A percentile compares a stretch with the other conserved stretches of the same genome.
Conservation (phyloP, 2,888 invertebrate species). For the Cataglyphis altisquamis region DNA sequence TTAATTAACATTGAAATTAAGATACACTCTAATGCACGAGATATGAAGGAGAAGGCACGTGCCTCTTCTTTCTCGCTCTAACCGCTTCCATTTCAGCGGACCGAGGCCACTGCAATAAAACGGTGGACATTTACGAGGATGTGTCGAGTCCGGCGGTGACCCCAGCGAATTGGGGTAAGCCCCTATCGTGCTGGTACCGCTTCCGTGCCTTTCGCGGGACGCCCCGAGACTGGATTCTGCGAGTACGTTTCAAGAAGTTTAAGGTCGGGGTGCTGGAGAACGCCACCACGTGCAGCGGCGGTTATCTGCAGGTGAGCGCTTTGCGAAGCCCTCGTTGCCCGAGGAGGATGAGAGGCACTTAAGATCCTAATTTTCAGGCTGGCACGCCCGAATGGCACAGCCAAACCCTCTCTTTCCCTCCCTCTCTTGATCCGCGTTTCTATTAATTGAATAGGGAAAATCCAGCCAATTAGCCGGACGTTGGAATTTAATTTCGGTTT, state of each 20-base stretch:
- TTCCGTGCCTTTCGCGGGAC: constrained; percentile 95
- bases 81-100: constrained; percentile 86
- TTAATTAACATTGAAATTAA: background rate
- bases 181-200: constrained; percentile 96
- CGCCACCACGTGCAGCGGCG: constrained; percentile 95
- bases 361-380: constrained; percentile 26
- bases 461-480: constrained; percentile 40
- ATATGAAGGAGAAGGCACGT: background rate
- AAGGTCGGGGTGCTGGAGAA: constrained; percentile 96
- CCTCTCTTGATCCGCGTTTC: background rate
- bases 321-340: background rate
- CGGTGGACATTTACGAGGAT: constrained; percentile 97
- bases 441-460: constrained; percentile 50
- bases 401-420: constrained; percentile 2
- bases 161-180: constrained; percentile 93
- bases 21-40: background rate
- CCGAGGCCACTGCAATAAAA: constrained; percentile 97
- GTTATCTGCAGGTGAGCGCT: constrained; percentile 93
- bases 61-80: background rate
- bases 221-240: constrained; percentile 95
- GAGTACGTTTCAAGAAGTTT: constrained; percentile 96
- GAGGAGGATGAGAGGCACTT: constrained; percentile 1
- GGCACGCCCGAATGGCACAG: background rate
- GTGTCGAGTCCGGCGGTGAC: constrained; percentile 96
- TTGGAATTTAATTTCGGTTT: constrained; percentile 45